phyloP scores from a whole-genome alignment of 2,888 invertebrate species.

The Chrysomela aeneicollis region DNA sequence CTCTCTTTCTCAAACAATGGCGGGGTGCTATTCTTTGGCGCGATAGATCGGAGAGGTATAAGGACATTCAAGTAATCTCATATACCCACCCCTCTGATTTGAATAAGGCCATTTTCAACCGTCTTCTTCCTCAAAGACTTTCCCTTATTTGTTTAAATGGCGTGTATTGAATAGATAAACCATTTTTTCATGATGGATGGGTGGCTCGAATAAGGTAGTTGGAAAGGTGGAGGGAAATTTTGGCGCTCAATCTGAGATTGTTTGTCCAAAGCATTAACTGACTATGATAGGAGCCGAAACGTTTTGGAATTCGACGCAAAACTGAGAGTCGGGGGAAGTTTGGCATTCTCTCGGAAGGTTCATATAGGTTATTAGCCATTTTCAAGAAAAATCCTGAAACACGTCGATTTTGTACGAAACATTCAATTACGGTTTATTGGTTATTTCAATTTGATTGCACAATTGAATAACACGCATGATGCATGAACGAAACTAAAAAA shows the following conservation, averaged over 20 bases:
- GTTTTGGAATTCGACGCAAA: no score
- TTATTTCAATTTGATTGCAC: no score
- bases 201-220: not conserved
- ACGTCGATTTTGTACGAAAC: no score
- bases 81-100: conserved; percentile 3
- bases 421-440: no score
- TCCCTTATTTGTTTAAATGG: conserved; percentile 25
- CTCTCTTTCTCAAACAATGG: conserved; percentile 1
- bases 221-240: not conserved
- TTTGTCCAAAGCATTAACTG: not conserved
- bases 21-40: conserved; percentile 2
- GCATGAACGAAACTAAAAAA: no score
- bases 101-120: conserved; percentile 7
- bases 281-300: not conserved
- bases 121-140: conserved; percentile 15
- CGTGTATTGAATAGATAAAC: conserved; percentile 27
- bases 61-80: conserved; percentile 5
- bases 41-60: conserved; percentile 1
- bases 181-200: conserved; percentile 18
- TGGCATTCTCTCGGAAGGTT: no score
- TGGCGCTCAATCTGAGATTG: not conserved
- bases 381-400: no score
- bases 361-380: no score
- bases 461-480: no score
- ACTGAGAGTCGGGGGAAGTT: no score